Percentiles rank a stretch among this genome's conserved stretches.
Evolutionary conservation across 2,113 vertebrate species (phyloP).

Genomic region (Antennarius striatus): DNA sequence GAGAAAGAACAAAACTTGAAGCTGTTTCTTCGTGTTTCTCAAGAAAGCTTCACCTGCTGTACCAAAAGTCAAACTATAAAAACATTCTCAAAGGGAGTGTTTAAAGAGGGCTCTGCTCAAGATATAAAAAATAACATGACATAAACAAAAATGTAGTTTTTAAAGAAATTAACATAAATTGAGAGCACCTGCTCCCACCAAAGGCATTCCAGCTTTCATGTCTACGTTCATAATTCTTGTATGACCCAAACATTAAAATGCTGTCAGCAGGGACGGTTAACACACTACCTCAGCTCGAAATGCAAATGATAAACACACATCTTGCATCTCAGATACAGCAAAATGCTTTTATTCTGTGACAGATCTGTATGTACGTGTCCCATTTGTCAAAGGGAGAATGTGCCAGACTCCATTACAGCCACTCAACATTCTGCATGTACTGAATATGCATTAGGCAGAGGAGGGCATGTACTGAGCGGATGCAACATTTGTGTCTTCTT

Average conservation of each 20-base stretch:
- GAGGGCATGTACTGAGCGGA: slow-evolving; percentile 33
- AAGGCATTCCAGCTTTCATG: slow-evolving; percentile 26
- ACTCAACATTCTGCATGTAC: slow-evolving; percentile 32
- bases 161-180: background rate
- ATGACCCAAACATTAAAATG: slow-evolving; percentile 52
- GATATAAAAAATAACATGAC: background rate
- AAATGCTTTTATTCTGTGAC: slow-evolving; percentile 67
- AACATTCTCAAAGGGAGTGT: no score
- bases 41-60: no score
- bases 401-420: slow-evolving; percentile 48
- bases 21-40: no score
- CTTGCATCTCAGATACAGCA: slow-evolving; percentile 58
- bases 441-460: slow-evolving; percentile 59
- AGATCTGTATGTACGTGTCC: slow-evolving; percentile 36
- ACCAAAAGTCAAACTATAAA: no score
- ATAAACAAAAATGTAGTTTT: background rate
- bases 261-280: slow-evolving; percentile 50
- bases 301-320: slow-evolving; percentile 44
- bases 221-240: slow-evolving; percentile 60
- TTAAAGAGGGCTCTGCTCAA: no score
- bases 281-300: slow-evolving; percentile 25
- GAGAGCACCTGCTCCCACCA: slow-evolving; percentile 3
- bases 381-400: slow-evolving; percentile 35
- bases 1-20: no score
- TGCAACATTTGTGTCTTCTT: slow-evolving; percentile 44